phyloP scores from a whole-genome alignment of 2,888 invertebrate genomes.

The Cyrtodaria siliqua region DNA sequence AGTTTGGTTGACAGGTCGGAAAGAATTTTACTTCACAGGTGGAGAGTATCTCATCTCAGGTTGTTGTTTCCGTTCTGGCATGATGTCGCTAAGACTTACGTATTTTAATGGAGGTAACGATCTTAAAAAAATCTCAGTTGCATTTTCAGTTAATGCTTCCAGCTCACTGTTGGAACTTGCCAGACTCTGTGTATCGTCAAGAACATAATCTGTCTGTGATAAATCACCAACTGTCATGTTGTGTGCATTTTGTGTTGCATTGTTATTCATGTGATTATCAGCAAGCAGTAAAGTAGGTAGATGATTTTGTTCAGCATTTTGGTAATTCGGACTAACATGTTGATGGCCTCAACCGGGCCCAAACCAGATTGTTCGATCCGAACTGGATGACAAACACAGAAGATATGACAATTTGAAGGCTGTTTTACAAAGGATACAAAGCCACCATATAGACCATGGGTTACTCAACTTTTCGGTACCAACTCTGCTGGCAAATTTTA shows the following conservation, averaged over 20 bases:
- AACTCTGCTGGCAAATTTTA: too few relatives aligned
- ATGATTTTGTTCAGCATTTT: not conserved
- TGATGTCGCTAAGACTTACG: slow-evolving; percentile 65
- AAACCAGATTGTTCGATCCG: too few relatives aligned
- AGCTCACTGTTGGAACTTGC: slow-evolving; percentile 68
- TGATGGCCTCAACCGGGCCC: too few relatives aligned
- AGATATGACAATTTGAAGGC: too few relatives aligned
- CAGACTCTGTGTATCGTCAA: slow-evolving; percentile 64
- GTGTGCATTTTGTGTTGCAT: not conserved
- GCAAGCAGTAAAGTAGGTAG: too few relatives aligned
- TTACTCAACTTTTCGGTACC: too few relatives aligned
- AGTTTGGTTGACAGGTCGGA: slow-evolving; percentile 60
- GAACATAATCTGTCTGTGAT: slow-evolving; percentile 22
- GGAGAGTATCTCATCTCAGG: slow-evolving; percentile 59
- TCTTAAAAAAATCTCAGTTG: slow-evolving; percentile 70
- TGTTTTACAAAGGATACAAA: too few relatives aligned
- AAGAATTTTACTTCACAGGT: slow-evolving; percentile 72
- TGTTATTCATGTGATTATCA: too few relatives aligned
- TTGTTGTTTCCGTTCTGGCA: slow-evolving; percentile 50
- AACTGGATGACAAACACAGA: too few relatives aligned
- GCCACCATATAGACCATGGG: too few relatives aligned
- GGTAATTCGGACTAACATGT: not conserved
- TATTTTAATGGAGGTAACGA: slow-evolving; percentile 72
- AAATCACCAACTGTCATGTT: too few relatives aligned
- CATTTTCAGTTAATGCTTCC: slow-evolving; percentile 62